Conservation (phyloP, 2,797 vertebrate genomes). For the Fratercula arctica region DNA sequence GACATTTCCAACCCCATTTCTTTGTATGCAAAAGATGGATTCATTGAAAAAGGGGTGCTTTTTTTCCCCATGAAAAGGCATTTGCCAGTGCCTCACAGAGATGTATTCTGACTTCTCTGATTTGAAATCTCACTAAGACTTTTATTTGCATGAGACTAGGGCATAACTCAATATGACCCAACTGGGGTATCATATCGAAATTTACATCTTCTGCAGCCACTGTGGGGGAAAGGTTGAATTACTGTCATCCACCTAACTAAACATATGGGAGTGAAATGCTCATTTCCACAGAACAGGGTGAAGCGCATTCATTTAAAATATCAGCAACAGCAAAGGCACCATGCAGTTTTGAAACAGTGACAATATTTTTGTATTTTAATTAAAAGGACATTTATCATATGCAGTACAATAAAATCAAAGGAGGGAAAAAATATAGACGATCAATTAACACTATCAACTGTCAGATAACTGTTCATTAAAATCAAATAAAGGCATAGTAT, state of each 20-base stretch:
- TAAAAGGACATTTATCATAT: background rate
- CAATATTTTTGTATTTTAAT: background rate
- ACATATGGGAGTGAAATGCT: background rate
- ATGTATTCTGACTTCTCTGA: background rate
- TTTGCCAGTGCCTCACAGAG: background rate
- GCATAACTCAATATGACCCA: background rate
- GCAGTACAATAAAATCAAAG: background rate
- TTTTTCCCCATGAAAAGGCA: background rate
- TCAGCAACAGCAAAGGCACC: conserved; percentile 13
- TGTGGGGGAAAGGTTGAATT: background rate
- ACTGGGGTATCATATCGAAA: background rate
- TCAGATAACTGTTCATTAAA: background rate
- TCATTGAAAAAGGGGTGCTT: background rate
- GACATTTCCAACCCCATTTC: background rate
- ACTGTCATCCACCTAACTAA: background rate
- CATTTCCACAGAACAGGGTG: background rate
- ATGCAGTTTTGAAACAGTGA: background rate
- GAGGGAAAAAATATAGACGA: background rate
- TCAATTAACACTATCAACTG: background rate
- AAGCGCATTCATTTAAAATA: background rate
- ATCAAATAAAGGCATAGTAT: background rate
- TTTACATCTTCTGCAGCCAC: background rate
- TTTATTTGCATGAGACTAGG: conserved; percentile 24
- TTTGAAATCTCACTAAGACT: conserved; percentile 23
- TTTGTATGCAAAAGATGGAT: background rate